These are phyloP conservation scores for Alloplasta piceator DNA, from an alignment of 2,888 invertebrate species.

Conservation along the genomic window DNA sequence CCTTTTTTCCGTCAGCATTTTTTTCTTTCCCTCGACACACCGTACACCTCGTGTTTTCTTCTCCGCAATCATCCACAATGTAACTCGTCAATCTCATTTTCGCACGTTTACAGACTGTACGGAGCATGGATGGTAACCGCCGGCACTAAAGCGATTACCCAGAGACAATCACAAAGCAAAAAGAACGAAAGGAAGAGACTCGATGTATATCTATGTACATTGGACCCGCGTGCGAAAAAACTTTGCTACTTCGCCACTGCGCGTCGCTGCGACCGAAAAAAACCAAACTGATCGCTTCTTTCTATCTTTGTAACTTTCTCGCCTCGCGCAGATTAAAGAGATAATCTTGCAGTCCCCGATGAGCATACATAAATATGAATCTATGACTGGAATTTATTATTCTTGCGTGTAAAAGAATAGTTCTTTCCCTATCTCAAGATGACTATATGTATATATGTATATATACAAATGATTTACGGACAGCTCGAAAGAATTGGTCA, in stretches of 20 bases:
- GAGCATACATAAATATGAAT: too few relatives aligned
- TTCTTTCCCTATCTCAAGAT: slow-evolving; percentile 14
- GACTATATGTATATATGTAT: background rate
- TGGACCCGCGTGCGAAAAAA: background rate
- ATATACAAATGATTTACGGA: slow-evolving; percentile 24
- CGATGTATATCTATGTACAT: background rate
- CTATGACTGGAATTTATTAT: slow-evolving; percentile 51
- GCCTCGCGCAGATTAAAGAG: too few relatives aligned
- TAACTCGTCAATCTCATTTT: background rate
- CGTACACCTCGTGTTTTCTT: background rate
- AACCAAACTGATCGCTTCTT: slow-evolving; percentile 8
- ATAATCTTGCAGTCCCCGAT: too few relatives aligned
- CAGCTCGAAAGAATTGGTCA: slow-evolving; percentile 49
- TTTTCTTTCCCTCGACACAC: background rate
- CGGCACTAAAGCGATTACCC: too few relatives aligned
- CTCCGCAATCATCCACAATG: background rate
- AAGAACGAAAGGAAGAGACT: too few relatives aligned
- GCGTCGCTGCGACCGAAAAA: slow-evolving; percentile 7
- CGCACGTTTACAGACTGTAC: background rate
- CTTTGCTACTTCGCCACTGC: slow-evolving; percentile 6
- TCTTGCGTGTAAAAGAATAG: slow-evolving; percentile 37
- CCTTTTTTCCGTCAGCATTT: background rate
- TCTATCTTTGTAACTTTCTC: background rate
- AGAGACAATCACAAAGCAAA: too few relatives aligned
- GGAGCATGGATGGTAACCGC: too few relatives aligned